These are phyloP conservation scores for Drosophila lini DNA, from an alignment of 1,140 invertebrate genomes.

Conservation along the genomic window DNA sequence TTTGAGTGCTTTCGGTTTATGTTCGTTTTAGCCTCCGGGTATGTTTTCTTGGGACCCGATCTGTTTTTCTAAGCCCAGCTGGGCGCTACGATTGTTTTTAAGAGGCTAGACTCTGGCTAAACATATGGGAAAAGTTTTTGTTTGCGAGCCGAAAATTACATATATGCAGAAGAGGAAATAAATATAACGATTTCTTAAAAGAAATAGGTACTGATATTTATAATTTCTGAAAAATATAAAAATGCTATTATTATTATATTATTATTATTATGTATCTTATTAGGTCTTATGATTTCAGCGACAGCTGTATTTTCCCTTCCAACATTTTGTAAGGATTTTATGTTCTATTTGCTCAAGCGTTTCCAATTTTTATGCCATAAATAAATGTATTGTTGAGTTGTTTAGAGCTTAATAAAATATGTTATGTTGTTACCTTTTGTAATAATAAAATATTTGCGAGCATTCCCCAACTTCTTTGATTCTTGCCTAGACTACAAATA, in stretches of 20 bases:
- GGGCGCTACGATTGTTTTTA: conserved; percentile 14
- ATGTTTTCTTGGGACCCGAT: conserved; percentile 23
- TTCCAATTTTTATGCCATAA: not conserved
- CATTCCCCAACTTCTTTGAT: not conserved
- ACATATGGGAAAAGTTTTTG: conserved; percentile 11
- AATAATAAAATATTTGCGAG: not conserved
- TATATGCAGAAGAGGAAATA: too few species aligned
- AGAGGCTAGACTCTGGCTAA: not conserved
- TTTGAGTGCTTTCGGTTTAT: conserved; percentile 36
- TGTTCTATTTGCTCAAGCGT: not conserved
- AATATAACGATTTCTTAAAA: too few species aligned
- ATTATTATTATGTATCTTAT: too few species aligned
- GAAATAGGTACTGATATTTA: too few species aligned
- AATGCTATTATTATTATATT: not conserved
- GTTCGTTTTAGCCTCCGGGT: conserved; percentile 7
- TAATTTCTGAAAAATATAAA: not conserved
- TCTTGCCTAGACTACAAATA: conserved; percentile 12
- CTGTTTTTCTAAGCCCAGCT: not conserved
- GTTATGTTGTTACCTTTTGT: not conserved
- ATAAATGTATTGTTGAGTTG: not conserved
- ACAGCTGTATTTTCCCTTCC: not conserved
- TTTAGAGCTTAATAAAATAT: conserved; percentile 8
- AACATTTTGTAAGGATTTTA: not conserved
- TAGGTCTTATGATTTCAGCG: too few species aligned
- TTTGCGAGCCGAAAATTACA: too few species aligned